Conservation (phyloP, 2,797 vertebrate genomes). For the Hipposideros larvatus region DNA sequence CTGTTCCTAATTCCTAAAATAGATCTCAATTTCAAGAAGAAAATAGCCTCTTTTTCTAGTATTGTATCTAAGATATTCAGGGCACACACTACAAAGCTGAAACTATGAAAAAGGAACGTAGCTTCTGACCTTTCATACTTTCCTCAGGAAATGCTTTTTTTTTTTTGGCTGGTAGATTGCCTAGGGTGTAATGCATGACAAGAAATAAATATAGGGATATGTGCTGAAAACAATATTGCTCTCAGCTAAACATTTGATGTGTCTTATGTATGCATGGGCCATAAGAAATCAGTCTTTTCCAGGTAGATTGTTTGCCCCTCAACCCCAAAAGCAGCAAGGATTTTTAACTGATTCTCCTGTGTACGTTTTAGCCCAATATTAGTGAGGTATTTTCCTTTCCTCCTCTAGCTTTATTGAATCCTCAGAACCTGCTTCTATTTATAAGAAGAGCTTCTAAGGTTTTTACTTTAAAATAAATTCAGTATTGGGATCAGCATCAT, state of each 20-base stretch:
- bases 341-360: background rate
- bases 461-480: slow-evolving; percentile 49
- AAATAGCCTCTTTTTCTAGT: slow-evolving; percentile 57
- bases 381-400: background rate
- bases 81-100: background rate
- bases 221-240: background rate
- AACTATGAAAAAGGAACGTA: slow-evolving; percentile 56
- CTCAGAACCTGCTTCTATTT: background rate
- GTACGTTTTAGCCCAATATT: background rate
- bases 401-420: background rate
- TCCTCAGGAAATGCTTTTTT: background rate
- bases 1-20: slow-evolving; percentile 65
- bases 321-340: background rate
- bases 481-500: background rate
- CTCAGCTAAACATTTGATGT: background rate
- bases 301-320: background rate
- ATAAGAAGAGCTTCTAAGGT: background rate
- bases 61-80: slow-evolving; percentile 64
- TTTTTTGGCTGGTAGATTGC: background rate
- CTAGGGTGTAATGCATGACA: background rate
- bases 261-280: background rate
- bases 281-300: background rate
- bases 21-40: slow-evolving; percentile 70
- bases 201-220: background rate
- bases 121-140: slow-evolving; percentile 36